These are phyloP conservation scores for Chaetops frenatus DNA, from an alignment of 2,113 vertebrate genomes.

Conservation along the genomic window DNA sequence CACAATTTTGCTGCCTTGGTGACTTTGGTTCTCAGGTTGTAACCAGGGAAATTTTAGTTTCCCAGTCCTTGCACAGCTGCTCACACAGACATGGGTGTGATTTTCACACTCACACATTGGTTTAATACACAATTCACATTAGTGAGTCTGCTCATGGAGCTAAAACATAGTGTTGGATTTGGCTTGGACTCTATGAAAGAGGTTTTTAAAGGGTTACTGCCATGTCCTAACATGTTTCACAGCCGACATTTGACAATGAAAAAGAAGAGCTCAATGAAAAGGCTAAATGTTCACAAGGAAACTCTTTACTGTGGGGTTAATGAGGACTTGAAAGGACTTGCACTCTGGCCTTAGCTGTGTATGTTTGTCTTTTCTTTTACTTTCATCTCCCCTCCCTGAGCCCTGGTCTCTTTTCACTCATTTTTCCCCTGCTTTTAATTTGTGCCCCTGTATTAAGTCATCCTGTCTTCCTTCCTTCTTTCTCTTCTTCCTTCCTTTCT, in stretches of 20 bases:
- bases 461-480: neutral
- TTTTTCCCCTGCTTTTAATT: conserved; percentile 46
- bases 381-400: conserved; percentile 58
- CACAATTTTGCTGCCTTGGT: neutral
- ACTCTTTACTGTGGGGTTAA: conserved; percentile 50
- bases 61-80: neutral
- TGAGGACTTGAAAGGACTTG: conserved; percentile 67
- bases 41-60: neutral
- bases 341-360: conserved; percentile 67
- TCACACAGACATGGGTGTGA: neutral
- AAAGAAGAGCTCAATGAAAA: conserved; percentile 50
- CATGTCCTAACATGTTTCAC: neutral
- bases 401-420: conserved; percentile 30
- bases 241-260: conserved; percentile 53
- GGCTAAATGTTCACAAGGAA: conserved; percentile 52
- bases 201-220: neutral
- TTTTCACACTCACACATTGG: neutral
- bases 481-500: neutral
- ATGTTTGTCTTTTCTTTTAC: conserved; percentile 66
- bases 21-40: neutral
- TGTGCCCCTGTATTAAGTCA: conserved; percentile 30
- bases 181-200: neutral
- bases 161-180: neutral
- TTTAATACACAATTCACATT: neutral
- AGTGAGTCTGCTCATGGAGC: neutral